phyloP scores from a whole-genome alignment of 2,113 vertebrate genomes.

The Sorex araneus region DNA sequence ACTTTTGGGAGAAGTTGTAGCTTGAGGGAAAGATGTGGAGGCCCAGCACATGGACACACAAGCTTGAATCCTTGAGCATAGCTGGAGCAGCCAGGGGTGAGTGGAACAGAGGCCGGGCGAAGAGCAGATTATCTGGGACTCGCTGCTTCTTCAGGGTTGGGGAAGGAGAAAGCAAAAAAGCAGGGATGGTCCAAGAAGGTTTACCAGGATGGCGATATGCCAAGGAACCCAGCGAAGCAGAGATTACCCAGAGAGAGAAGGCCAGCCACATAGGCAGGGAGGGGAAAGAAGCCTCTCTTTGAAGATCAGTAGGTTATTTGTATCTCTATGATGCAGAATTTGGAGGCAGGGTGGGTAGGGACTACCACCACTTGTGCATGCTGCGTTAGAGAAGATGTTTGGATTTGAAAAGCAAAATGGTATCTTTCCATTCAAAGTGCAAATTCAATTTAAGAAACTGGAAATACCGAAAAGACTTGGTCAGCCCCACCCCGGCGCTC shows the following conservation, averaged over 20 bases:
- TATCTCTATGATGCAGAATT: background rate
- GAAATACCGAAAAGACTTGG: too few species aligned
- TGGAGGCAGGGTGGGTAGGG: background rate
- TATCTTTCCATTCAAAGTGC: too few species aligned
- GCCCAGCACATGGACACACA: background rate
- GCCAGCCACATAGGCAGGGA: background rate
- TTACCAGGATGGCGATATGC: slow-evolving; percentile 48
- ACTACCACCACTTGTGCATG: too few species aligned
- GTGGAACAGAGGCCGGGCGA: background rate
- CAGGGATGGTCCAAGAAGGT: slow-evolving; percentile 15
- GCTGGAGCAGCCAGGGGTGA: slow-evolving; percentile 22
- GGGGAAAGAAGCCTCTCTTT: background rate
- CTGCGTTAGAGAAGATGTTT: too few species aligned
- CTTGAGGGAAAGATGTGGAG: background rate
- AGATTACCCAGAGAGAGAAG: slow-evolving; percentile 54
- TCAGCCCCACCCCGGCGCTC: too few species aligned
- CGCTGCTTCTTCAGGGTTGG: slow-evolving; percentile 32
- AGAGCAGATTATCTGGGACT: slow-evolving; percentile 35
- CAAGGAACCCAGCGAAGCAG: slow-evolving; percentile 39
- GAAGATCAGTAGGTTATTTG: background rate
- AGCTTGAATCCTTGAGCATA: background rate
- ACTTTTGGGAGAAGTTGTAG: slow-evolving; percentile 13
- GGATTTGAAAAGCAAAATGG: too few species aligned
- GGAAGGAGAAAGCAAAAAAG: slow-evolving; percentile 8
- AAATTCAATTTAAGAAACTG: too few species aligned